Evolutionary conservation across 2,797 vertebrate species (phyloP).

Genomic region (Morelia viridis): DNA sequence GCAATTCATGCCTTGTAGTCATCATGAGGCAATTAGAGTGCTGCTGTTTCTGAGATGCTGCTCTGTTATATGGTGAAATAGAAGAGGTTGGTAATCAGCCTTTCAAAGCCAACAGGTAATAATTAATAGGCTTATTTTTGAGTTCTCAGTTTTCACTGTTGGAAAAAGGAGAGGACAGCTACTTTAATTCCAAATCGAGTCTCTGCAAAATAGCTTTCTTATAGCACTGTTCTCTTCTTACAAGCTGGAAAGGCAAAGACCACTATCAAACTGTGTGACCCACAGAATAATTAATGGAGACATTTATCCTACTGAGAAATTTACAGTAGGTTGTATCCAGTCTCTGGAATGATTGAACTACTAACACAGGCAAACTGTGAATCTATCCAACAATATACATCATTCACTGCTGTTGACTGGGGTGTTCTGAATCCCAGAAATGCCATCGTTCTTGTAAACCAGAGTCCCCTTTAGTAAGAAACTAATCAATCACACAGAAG

Average conservation of each 20-base stretch:
- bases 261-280: conserved; percentile 47
- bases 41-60: conserved; percentile 6
- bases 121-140: conserved; percentile 5
- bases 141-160: neutral
- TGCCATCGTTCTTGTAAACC: conserved; percentile 31
- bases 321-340: conserved; percentile 55
- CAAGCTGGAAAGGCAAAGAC: conserved; percentile 56
- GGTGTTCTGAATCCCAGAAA: conserved; percentile 31
- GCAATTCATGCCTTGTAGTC: neutral
- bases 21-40: conserved; percentile 10
- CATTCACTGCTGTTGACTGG: conserved; percentile 52
- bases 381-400: conserved; percentile 38
- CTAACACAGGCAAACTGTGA: conserved; percentile 58
- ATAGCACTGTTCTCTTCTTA: conserved; percentile 5
- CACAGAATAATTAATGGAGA: conserved; percentile 56
- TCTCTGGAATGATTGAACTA: conserved; percentile 51
- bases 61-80: neutral
- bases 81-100: conserved; percentile 1
- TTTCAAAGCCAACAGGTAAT: conserved; percentile 14
- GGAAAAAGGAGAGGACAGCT: neutral
- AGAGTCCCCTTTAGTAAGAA: neutral
- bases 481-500: neutral
- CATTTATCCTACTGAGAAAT: conserved; percentile 30
- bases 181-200: neutral
- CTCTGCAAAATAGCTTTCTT: neutral